A percentile compares a stretch with the other conserved stretches of the same genome.
These are phyloP conservation scores for Odontesthes bonariensis DNA, from an alignment of 2,113 vertebrate genomes.

Conservation along the genomic window DNA sequence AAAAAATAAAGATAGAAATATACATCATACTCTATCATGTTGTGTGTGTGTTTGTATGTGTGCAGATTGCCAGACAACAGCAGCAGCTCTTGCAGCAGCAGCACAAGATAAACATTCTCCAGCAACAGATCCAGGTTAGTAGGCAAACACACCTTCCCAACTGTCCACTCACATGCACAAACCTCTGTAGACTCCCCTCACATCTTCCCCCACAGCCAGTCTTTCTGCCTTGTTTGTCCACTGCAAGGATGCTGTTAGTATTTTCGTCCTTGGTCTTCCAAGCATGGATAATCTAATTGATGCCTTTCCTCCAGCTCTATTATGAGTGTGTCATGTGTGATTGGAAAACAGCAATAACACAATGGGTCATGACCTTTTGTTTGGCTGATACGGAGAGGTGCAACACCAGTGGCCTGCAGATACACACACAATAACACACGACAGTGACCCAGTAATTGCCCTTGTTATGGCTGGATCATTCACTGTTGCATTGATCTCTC, in stretches of 20 bases:
- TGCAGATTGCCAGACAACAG: conserved; percentile 94
- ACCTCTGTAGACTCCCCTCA: not conserved
- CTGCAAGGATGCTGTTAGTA: not conserved
- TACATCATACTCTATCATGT: not conserved
- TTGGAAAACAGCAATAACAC: conserved; percentile 22
- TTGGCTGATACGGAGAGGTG: conserved; percentile 5
- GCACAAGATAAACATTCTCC: conserved; percentile 97
- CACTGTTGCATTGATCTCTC: conserved; percentile 51
- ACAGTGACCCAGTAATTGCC: conserved; percentile 44
- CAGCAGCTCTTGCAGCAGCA: conserved; percentile 97
- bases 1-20: not conserved
- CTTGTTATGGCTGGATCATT: conserved; percentile 42
- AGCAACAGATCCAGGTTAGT: conserved; percentile 98
- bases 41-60: conserved; percentile 54
- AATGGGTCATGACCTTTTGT: conserved; percentile 29
- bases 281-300: conserved; percentile 1
- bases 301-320: not conserved
- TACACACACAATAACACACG: conserved; percentile 16
- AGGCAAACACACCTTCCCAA: not conserved
- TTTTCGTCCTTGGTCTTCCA: not conserved
- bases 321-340: conserved; percentile 20
- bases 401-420: not conserved
- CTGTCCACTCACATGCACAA: conserved; percentile 5
- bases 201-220: not conserved
- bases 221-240: not conserved